Evolutionary conservation across 2,888 invertebrate species (phyloP).

Genomic region (Fragum sueziense): DNA sequence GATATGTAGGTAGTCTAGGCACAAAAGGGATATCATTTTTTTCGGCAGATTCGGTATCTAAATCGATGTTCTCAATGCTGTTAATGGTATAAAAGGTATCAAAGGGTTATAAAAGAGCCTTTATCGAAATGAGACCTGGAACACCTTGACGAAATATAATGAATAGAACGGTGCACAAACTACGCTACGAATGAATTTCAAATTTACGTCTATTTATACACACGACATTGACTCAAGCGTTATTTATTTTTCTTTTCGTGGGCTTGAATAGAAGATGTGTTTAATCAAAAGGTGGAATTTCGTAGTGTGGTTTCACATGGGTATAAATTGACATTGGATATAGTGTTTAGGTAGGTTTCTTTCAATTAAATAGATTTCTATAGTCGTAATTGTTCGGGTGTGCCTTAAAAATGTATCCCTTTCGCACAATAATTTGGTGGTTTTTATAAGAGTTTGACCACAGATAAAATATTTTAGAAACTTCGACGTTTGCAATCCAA

Average conservation of each 20-base stretch:
- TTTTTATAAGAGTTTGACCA: too few relatives aligned
- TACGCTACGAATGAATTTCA: conserved; percentile 12
- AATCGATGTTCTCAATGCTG: too few relatives aligned
- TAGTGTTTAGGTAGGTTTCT: neutral
- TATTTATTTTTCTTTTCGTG: conserved; percentile 6
- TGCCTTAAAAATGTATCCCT: too few relatives aligned
- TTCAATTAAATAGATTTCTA: neutral
- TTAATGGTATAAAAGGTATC: neutral
- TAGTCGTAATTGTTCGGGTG: too few relatives aligned
- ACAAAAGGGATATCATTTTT: too few relatives aligned
- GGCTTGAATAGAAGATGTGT: neutral
- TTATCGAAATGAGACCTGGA: neutral
- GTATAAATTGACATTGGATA: neutral
- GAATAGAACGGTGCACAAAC: conserved; percentile 3
- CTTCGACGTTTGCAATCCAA: too few relatives aligned
- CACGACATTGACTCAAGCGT: conserved; percentile 9
- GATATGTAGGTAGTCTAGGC: too few relatives aligned
- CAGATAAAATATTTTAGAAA: too few relatives aligned
- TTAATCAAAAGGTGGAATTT: neutral
- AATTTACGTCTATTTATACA: conserved; percentile 17
- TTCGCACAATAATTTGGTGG: too few relatives aligned
- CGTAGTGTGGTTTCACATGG: neutral
- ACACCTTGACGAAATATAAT: neutral
- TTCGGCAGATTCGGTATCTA: too few relatives aligned
- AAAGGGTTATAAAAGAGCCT: neutral